Conservation (phyloP, 30 jellyfish, hydroid and myxozoan species). For the Catostylus mosaicus region DNA sequence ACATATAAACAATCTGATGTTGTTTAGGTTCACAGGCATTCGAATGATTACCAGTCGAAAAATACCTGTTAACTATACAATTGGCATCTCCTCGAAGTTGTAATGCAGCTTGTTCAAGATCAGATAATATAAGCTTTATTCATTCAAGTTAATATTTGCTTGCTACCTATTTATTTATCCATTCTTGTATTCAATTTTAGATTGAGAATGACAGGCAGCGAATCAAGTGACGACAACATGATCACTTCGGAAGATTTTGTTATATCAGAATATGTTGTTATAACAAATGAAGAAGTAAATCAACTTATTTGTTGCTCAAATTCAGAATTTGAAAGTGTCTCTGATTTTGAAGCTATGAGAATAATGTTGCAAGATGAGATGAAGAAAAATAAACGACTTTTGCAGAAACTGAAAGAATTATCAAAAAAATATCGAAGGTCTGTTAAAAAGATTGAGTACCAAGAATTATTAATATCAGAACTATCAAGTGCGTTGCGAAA, state of each 20-base stretch:
- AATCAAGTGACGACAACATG: not conserved
- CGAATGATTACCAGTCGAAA: no score
- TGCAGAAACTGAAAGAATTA: constrained; percentile 56
- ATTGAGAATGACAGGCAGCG: not conserved
- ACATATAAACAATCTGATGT: no score
- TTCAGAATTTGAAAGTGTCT: constrained; percentile 31
- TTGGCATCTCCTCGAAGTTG: no score
- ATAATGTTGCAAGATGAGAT: constrained; percentile 66
- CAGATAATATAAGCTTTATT: no score
- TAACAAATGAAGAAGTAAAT: constrained; percentile 48
- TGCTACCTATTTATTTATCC: no score
- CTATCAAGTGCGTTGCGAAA: constrained; percentile 43
- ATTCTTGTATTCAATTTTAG: constrained; percentile 9
- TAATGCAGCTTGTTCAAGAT: no score
- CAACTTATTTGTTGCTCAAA: not conserved
- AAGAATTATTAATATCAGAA: constrained; percentile 57
- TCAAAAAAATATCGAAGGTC: constrained; percentile 69
- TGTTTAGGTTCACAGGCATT: no score
- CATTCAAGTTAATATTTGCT: no score
- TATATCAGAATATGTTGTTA: constrained; percentile 58
- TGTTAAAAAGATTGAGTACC: constrained; percentile 63
- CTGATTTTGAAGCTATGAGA: constrained; percentile 52
- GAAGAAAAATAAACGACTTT: constrained; percentile 49
- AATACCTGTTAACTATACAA: no score
- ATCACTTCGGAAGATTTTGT: not conserved